phyloP scores from a whole-genome alignment of 2,797 vertebrate species.

The Otolemur crassicaudatus region DNA sequence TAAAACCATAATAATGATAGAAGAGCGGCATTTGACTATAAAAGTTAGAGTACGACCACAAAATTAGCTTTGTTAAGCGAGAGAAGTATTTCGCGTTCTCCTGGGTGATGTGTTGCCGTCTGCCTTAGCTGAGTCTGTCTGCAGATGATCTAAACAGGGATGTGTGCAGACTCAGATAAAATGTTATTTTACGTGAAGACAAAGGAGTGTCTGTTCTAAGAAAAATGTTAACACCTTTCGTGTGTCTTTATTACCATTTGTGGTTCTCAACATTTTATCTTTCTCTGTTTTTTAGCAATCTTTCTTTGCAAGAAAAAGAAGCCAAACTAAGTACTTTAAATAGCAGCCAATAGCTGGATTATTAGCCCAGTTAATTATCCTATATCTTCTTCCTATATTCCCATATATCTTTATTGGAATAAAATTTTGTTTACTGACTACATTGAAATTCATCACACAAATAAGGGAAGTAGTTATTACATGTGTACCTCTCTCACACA shows the following conservation, averaged over 20 bases:
- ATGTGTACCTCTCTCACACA: not conserved
- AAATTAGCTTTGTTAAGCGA: not conserved
- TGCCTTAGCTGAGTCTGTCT: constrained; percentile 63
- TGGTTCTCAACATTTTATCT: not conserved
- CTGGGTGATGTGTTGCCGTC: constrained; percentile 48
- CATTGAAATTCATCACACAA: not conserved
- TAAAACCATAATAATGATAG: not conserved
- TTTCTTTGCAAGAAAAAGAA: not conserved
- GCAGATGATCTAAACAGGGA: constrained; percentile 58
- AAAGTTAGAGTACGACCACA: not conserved
- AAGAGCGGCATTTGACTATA: not conserved
- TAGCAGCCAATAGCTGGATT: not conserved
- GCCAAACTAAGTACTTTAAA: not conserved
- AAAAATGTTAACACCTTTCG: not conserved
- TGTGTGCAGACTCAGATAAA: constrained; percentile 32
- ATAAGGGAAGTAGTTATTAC: not conserved
- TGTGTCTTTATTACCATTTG: not conserved
- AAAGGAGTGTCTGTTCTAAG: not conserved
- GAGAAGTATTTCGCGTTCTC: not conserved
- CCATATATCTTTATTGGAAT: not conserved
- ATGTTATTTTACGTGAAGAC: not conserved
- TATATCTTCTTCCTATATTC: not conserved
- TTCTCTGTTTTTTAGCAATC: not conserved
- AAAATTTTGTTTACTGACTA: not conserved
- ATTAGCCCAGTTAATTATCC: not conserved